phyloP scores from a whole-genome alignment of 2,888 invertebrate species.

The Sclerodermus sp. region DNA sequence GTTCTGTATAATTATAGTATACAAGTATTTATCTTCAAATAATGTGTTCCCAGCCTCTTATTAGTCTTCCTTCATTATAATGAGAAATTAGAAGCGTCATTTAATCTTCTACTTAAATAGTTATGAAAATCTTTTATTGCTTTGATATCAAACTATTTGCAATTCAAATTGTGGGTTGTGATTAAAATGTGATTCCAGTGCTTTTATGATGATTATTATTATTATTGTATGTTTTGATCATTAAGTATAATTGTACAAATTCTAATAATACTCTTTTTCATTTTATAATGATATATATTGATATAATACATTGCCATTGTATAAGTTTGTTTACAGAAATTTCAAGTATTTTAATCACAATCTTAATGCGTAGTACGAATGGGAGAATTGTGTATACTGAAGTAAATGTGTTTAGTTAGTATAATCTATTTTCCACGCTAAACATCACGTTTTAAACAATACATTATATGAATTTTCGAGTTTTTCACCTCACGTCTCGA shows the following conservation, averaged over 20 bases:
- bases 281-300: constrained; percentile 22
- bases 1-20: no score
- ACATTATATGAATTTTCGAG: neutral
- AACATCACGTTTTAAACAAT: constrained; percentile 9
- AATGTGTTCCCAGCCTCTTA: no score
- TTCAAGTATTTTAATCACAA: constrained; percentile 24
- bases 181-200: constrained; percentile 28
- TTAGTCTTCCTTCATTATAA: no score
- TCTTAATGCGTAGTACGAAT: constrained; percentile 17
- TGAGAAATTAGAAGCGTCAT: constrained; percentile 3
- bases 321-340: constrained; percentile 21
- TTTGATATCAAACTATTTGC: constrained; percentile 19
- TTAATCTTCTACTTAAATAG: constrained; percentile 2
- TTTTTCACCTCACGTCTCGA: constrained; percentile 8
- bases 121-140: neutral
- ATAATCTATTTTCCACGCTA: constrained; percentile 17
- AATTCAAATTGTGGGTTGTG: constrained; percentile 21
- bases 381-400: constrained; percentile 28
- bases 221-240: constrained; percentile 20
- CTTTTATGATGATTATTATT: constrained; percentile 17
- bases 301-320: constrained; percentile 13
- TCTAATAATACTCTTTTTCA: constrained; percentile 22
- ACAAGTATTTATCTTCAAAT: no score
- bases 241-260: constrained; percentile 24
- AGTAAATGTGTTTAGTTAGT: constrained; percentile 23